Evolutionary conservation across 2,113 vertebrate genomes (phyloP), one percentile per base, ranked within the genome.

Genomic region (Anarrhichthys ocellatus): DNA sequence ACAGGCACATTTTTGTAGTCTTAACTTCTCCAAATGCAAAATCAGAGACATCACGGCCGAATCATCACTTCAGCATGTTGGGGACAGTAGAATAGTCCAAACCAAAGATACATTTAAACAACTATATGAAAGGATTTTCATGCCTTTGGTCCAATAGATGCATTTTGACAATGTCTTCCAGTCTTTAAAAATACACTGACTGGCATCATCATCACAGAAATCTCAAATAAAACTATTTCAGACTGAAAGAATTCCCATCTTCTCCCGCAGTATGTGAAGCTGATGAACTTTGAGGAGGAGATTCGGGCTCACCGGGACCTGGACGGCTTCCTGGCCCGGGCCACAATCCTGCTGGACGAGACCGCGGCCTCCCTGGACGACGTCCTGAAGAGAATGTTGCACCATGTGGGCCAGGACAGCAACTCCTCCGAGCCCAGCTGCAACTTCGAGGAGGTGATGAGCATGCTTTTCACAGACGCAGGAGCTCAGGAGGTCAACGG

Each of bases 231-330:
- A 65, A 46, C 9, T 13, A 9, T 22, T 34, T 65, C 50, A 10
- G 34, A 32, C 38, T 77, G 4, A 72, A 22, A 17, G 3, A 8
- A 11, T 32, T 24, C 48, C 50, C 11, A 0, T 11, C 42, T 3
- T 62, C 42, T n/a, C 74, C 32, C 27, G 0, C 93, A 99, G 98
- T 99, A 99, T 87, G 95, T 99, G 94, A 99, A 98, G 92, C 95
- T 99, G 94, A 99, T 99, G 96, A 98, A 99, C 93, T 99, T 99
- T 29, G 96, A 97, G 91, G 97, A 99, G 87, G 98, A 99, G 88
- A 94, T 99, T 13, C 94, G 98, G 24, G 98, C 98, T 0, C 97
- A 98, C 82, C 87, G 97, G 7, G 98, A 99, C 89, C 90, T 99
- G 64, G 98, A 99, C 6, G 96, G 96, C 72, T 99, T 99, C 91